These are phyloP conservation scores for Apamea monoglypha DNA, from an alignment of 2,888 invertebrate species.

Conservation along the genomic window DNA sequence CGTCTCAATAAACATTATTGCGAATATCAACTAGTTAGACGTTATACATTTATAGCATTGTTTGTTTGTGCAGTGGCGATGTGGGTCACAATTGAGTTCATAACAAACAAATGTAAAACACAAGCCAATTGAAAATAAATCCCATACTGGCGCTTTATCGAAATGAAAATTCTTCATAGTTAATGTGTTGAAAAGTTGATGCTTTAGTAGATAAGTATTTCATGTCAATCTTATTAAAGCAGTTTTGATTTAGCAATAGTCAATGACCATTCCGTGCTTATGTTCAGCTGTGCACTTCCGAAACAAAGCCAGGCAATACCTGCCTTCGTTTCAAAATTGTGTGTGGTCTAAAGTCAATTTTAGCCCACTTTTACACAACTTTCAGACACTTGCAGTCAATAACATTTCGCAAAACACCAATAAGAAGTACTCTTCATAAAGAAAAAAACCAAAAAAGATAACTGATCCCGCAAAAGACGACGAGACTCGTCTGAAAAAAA, in stretches of 20 bases:
- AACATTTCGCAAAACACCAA: conserved; percentile 13
- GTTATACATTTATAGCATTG: conserved; percentile 10
- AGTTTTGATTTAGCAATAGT: background rate
- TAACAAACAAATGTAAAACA: background rate
- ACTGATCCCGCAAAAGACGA: conserved; percentile 34
- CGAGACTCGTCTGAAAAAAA: conserved; percentile 58
- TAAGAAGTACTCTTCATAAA: conserved; percentile 16
- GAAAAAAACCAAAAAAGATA: conserved; percentile 44
- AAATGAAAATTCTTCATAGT: background rate
- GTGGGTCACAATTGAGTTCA: background rate
- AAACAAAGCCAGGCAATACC: background rate
- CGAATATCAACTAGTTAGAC: conserved; percentile 36
- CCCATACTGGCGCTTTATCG: too few relatives aligned
- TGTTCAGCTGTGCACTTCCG: background rate
- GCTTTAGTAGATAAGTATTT: background rate
- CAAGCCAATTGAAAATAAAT: too few relatives aligned
- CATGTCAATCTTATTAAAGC: background rate
- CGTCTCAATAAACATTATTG: conserved; percentile 47
- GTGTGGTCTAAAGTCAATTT: too few relatives aligned
- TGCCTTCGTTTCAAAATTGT: too few relatives aligned
- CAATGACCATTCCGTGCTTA: background rate
- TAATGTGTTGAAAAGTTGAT: background rate
- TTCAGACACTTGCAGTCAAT: background rate
- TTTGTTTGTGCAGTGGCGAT: conserved; percentile 5
- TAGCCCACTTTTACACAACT: background rate